Conservation (phyloP, 2,113 vertebrate species). For the Muntiacus muntjak region DNA sequence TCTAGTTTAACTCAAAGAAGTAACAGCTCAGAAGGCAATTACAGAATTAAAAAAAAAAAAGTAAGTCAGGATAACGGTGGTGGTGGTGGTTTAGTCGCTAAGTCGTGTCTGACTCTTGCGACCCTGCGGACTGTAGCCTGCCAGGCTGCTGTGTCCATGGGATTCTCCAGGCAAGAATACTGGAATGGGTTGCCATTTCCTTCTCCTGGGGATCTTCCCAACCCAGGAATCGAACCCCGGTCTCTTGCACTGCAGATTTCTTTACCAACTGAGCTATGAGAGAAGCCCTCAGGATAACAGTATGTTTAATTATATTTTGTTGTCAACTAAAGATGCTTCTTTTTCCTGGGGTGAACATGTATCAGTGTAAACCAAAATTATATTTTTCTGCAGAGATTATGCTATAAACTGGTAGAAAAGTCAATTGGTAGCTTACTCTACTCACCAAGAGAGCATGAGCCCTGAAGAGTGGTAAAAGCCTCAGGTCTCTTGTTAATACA, state of each 20-base stretch:
- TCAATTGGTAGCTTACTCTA: background rate
- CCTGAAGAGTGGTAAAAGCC: background rate
- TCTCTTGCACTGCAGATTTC: background rate
- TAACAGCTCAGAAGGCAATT: background rate
- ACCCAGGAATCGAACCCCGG: fast-evolving
- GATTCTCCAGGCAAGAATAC: background rate
- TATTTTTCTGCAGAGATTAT: background rate
- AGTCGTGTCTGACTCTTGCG: background rate
- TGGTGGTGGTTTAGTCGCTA: background rate
- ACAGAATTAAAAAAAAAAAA: background rate
- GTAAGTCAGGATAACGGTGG: background rate
- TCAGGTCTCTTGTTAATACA: background rate
- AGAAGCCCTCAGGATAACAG: background rate
- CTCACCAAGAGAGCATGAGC: background rate
- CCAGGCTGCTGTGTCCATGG: background rate
- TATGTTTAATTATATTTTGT: background rate
- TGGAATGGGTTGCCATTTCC: background rate
- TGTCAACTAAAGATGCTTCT: background rate
- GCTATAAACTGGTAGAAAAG: background rate
- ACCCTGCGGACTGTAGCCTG: background rate
- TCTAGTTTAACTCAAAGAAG: background rate
- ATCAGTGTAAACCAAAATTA: background rate
- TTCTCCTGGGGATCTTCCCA: background rate
- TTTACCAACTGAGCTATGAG: background rate
- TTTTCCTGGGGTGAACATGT: background rate